Evolutionary conservation across 2,797 vertebrate species (phyloP), one percentile per base, ranked within the genome.

Genomic region (Zenarchopterus dispar): DNA sequence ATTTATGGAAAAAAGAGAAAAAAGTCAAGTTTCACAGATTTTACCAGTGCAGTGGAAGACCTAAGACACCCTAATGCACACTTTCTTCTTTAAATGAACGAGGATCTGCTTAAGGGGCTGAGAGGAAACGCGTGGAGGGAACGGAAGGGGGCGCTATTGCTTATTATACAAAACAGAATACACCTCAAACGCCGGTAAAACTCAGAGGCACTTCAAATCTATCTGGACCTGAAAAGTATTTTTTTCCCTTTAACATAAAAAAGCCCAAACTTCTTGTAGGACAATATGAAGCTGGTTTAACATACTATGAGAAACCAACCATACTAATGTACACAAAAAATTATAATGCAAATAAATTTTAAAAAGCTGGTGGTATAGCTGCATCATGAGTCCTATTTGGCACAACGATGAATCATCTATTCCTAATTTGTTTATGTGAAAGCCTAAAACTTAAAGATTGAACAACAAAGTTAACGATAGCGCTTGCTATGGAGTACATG

Each of bases 91-190:
- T 5, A 13, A 15, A 39, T 39, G 36, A 15, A 4, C 11, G 36
- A 11, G 11, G 21, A 46, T 45, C 43, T 45, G 1, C 13, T 19
- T 15, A 13, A 15, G 36, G 36, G 3, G 11, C 36, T 16, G 78
- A 77, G 80, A 70, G 2, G 2, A 48, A 17, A 42, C 24, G 18
- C 39, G 7, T 26, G 1, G 5, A 0, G 3, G 0, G 19, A 57
- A 33, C 89, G 77, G 80, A 68, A 22, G 81, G 87, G 56, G 89
- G 84, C 78, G 66, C 88, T 88, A 73, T 88, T 90, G 85, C 50
- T 69, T 70, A 70, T 70, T 57, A 67, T 49, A 73, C 24, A 24
- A 36, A 33, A 44, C 9, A 19, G 36, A 26, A 51, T 8, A 56
- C 24, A 24, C 18, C 31, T 47, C 22, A 52, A 26, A 31, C 39